Conservation (phyloP, 2,888 invertebrate genomes). For the Cataglyphis altisquamis region DNA sequence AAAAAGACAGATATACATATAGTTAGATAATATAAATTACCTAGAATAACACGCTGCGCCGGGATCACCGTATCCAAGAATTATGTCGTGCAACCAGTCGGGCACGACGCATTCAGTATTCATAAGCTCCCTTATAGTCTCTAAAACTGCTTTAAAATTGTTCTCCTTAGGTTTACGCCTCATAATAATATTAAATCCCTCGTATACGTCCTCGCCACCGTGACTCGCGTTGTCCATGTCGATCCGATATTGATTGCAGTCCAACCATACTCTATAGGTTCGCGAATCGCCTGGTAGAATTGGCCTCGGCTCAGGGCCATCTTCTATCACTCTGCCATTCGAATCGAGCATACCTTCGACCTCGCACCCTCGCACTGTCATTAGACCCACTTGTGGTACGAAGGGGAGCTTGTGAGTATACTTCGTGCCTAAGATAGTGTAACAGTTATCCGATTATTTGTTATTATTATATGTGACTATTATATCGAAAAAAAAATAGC, state of each 20-base stretch:
- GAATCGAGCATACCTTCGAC: conserved; percentile 99
- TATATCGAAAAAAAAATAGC: background rate
- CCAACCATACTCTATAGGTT: conserved; percentile 97
- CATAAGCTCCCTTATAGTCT: conserved; percentile 99
- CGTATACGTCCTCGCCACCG: conserved; percentile 95
- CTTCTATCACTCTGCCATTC: conserved; percentile 98
- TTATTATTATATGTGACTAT: background rate
- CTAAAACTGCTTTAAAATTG: conserved; percentile 99
- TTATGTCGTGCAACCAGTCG: conserved; percentile 98
- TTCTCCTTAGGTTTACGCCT: conserved; percentile 99
- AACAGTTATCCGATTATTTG: background rate
- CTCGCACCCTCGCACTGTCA: conserved; percentile 98
- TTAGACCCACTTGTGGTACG: conserved; percentile 96
- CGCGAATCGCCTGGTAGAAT: conserved; percentile 95
- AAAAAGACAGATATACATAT: background rate
- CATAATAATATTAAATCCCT: conserved; percentile 98
- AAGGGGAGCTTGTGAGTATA: conserved; percentile 94
- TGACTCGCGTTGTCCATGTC: conserved; percentile 95
- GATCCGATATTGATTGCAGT: conserved; percentile 98
- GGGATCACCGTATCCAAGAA: conserved; percentile 99
- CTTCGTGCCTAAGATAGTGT: conserved; percentile 89
- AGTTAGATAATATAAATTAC: conserved; percentile 82
- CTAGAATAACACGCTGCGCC: conserved; percentile 98
- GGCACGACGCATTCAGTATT: conserved; percentile 99
- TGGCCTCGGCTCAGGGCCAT: conserved; percentile 96